Evolutionary conservation across 2,113 vertebrate genomes (phyloP).

Genomic region (Pygoscelis adeliae): DNA sequence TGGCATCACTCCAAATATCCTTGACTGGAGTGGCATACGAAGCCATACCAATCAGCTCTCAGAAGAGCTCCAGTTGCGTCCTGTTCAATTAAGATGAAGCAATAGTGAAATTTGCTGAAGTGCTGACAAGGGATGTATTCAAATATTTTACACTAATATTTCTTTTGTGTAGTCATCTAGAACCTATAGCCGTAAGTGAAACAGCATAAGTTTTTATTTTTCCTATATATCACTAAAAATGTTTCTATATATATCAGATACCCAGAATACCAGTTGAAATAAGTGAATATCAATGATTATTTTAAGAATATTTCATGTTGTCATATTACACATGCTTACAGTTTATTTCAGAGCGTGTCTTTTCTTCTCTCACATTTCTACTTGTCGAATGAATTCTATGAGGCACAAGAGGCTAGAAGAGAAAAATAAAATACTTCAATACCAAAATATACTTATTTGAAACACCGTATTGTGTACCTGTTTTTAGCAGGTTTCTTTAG

Average conservation of each 20-base stretch:
- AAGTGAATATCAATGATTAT: background rate
- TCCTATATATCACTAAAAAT: background rate
- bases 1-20: background rate
- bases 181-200: background rate
- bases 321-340: slow-evolving; percentile 79
- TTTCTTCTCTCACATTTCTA: slow-evolving; percentile 93
- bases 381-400: slow-evolving; percentile 96
- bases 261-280: background rate
- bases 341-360: slow-evolving; percentile 97
- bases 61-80: background rate
- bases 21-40: background rate
- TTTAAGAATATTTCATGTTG: background rate
- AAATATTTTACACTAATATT: background rate
- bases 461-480: background rate
- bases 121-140: background rate
- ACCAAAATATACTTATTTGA: background rate
- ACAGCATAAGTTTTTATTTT: background rate
- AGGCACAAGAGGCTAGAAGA: slow-evolving; percentile 90
- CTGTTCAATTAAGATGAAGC: background rate
- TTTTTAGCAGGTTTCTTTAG: background rate
- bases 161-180: background rate
- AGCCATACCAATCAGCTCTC: background rate
- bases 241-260: background rate
- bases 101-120: background rate
- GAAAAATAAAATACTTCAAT: slow-evolving; percentile 38